Evolutionary conservation across 2,113 vertebrate genomes (phyloP).

Genomic region (Xiphophorus maculatus): DNA sequence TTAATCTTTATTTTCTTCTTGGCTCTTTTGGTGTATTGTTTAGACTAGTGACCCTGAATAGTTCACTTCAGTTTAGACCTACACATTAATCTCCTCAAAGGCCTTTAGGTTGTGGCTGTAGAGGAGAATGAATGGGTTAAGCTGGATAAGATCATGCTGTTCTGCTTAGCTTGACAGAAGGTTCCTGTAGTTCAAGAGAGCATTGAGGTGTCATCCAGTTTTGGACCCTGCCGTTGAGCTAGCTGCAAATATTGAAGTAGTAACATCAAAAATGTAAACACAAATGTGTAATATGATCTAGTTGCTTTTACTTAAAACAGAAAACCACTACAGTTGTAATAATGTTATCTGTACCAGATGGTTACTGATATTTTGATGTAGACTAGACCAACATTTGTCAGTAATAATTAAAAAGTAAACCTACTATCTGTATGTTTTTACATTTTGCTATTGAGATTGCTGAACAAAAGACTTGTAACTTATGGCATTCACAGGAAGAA

Average conservation of each 20-base stretch:
- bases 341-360: too few relatives aligned
- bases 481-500: too few relatives aligned
- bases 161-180: conserved; percentile 48
- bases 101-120: conserved; percentile 14
- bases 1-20: conserved; percentile 62
- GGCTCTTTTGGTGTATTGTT: conserved; percentile 26
- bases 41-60: conserved; percentile 45
- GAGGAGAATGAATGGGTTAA: conserved; percentile 42
- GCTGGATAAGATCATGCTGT: conserved; percentile 26
- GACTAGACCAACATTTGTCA: too few relatives aligned
- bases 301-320: too few relatives aligned
- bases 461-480: too few relatives aligned
- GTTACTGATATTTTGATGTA: too few relatives aligned
- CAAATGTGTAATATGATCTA: not conserved
- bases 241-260: not conserved
- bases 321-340: too few relatives aligned
- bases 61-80: conserved; percentile 34
- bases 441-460: too few relatives aligned
- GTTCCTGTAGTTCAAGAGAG: conserved; percentile 48
- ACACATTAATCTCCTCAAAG: conserved; percentile 56
- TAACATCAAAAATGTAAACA: not conserved
- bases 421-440: too few relatives aligned
- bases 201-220: not conserved
- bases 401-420: too few relatives aligned
- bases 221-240: not conserved